Evolutionary conservation across 2,888 invertebrate genomes (phyloP).

Genomic region (Rhagonycha fulva): DNA sequence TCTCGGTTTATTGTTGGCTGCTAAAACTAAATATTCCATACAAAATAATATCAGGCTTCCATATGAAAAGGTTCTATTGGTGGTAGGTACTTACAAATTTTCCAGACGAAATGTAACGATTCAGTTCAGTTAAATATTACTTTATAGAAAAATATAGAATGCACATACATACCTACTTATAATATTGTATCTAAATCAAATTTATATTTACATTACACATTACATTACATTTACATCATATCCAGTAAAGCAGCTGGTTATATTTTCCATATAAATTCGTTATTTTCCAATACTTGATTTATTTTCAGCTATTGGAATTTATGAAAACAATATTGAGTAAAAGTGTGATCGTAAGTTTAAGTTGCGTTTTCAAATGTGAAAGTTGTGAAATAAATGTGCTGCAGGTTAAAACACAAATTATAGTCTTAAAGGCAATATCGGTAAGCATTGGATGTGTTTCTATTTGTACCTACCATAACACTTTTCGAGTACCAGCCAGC

Average conservation of each 20-base stretch:
- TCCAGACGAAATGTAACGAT: background rate
- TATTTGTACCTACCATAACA: too few relatives aligned
- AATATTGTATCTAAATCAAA: background rate
- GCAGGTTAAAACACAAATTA: too few relatives aligned
- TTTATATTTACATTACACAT: too few relatives aligned
- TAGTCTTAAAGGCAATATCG: too few relatives aligned
- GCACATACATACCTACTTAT: background rate
- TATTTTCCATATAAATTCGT: background rate
- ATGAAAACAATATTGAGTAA: background rate
- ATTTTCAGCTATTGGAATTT: background rate
- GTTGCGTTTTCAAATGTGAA: too few relatives aligned
- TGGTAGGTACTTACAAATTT: too few relatives aligned
- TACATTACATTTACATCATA: background rate
- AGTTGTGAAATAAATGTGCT: too few relatives aligned
- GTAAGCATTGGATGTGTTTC: too few relatives aligned
- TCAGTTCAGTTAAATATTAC: background rate
- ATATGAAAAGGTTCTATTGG: too few relatives aligned
- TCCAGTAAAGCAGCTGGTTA: background rate
- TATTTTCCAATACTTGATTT: background rate
- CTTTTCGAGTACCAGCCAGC: too few relatives aligned
- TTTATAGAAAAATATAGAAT: too few relatives aligned
- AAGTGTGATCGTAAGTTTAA: background rate
- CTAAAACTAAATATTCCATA: background rate
- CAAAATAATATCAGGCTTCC: too few relatives aligned
- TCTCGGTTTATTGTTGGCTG: background rate